Evolutionary conservation across 2,113 vertebrate species (phyloP).

Genomic region (Sturnira hondurensis): DNA sequence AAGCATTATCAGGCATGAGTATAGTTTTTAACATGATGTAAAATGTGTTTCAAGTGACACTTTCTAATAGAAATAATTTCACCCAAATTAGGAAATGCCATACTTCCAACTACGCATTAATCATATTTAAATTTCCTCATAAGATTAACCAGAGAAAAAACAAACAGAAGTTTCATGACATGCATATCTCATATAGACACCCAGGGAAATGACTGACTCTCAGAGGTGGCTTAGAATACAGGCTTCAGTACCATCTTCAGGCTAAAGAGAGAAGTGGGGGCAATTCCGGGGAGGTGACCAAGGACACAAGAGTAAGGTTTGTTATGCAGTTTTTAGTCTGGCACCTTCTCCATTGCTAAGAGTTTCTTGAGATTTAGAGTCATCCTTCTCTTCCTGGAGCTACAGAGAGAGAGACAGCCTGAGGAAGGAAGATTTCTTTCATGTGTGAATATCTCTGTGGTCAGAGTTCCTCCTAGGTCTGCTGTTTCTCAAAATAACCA

Average conservation of each 20-base stretch:
- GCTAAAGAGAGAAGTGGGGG: not conserved
- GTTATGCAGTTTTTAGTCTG: not conserved
- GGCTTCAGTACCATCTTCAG: not conserved
- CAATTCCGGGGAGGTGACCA: not conserved
- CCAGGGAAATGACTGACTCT: not conserved
- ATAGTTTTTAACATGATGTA: not conserved
- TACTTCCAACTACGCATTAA: not conserved
- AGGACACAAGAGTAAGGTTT: not conserved
- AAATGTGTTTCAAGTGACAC: not conserved
- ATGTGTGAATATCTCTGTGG: not conserved
- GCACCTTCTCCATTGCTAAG: not conserved
- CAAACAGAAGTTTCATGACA: not conserved
- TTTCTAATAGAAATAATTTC: not conserved
- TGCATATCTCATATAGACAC: not conserved
- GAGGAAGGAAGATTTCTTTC: not conserved
- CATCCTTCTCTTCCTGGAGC: not conserved
- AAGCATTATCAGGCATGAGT: not conserved
- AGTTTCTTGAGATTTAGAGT: not conserved
- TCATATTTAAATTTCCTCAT: not conserved
- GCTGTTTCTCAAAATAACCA: not conserved
- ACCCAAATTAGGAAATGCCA: not conserved
- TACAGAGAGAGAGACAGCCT: not conserved
- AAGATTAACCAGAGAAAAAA: not conserved
- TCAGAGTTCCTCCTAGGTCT: not conserved
- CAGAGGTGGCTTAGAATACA: not conserved